A percentile compares a stretch with the other conserved stretches of the same genome.
Evolutionary conservation across 2,888 invertebrate species (phyloP).

Genomic region (Eupelmus urozonus): DNA sequence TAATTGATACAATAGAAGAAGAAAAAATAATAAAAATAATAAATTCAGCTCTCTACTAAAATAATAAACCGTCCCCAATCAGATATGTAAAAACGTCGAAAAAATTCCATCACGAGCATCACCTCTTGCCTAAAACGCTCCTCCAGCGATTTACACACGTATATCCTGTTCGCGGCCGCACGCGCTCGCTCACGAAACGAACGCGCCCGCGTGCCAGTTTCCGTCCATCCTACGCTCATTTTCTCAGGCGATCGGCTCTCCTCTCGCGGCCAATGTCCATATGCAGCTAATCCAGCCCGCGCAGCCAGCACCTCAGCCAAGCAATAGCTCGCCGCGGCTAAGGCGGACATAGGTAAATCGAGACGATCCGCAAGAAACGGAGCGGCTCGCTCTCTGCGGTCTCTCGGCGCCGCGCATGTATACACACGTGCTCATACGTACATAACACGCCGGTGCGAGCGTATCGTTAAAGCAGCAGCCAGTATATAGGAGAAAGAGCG

Average conservation of each 20-base stretch:
- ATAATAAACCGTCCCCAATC: too few relatives aligned
- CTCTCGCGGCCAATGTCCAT: neutral
- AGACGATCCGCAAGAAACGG: conserved; percentile 37
- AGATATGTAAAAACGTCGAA: neutral
- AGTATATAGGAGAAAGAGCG: neutral
- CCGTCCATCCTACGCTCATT: conserved; percentile 4
- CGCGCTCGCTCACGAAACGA: too few relatives aligned
- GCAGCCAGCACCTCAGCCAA: too few relatives aligned
- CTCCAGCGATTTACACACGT: too few relatives aligned
- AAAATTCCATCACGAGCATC: conserved; percentile 6
- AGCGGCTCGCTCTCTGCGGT: conserved; percentile 15
- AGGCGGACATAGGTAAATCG: conserved; percentile 40
- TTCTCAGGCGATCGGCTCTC: conserved; percentile 5
- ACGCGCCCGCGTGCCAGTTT: conserved; percentile 27
- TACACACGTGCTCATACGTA: neutral
- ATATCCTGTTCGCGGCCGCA: too few relatives aligned
- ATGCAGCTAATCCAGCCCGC: neutral
- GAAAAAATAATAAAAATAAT: too few relatives aligned
- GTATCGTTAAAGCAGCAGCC: conserved; percentile 48
- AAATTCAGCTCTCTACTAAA: too few relatives aligned
- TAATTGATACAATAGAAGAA: too few relatives aligned
- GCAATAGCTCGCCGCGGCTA: neutral
- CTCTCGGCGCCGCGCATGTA: neutral
- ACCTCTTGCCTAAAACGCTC: neutral
- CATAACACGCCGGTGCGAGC: neutral